Percentiles rank a stretch among this genome's conserved stretches.
Conservation (phyloP, 2,888 invertebrate species). For the Pristionchus mayeri region DNA sequence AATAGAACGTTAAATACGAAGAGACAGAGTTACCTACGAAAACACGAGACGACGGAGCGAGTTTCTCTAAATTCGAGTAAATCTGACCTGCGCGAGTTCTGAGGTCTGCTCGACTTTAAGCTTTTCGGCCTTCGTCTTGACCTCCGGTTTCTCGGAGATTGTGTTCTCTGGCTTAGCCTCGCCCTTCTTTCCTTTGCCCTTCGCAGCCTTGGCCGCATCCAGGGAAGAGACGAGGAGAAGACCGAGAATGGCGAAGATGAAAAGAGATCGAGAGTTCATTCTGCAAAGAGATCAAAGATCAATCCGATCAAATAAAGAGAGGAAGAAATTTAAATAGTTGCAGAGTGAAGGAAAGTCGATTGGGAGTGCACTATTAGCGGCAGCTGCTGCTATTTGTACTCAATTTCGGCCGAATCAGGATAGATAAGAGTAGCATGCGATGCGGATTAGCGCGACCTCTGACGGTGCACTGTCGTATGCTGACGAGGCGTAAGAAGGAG, state of each 20-base stretch:
- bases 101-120: slow-evolving; percentile 21
- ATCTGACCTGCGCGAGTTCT: neutral
- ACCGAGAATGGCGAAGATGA: slow-evolving; percentile 56
- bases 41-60: too few relatives aligned
- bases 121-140: neutral
- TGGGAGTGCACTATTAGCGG: neutral
- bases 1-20: neutral
- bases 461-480: too few relatives aligned
- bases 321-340: neutral
- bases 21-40: too few relatives aligned
- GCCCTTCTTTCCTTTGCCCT: slow-evolving; percentile 57
- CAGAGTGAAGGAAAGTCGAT: neutral
- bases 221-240: too few relatives aligned
- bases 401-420: neutral
- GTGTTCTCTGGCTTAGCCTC: too few relatives aligned
- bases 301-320: too few relatives aligned
- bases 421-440: too few relatives aligned
- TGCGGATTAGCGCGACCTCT: too few relatives aligned
- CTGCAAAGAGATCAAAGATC: slow-evolving; percentile 50
- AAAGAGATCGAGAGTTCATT: slow-evolving; percentile 55
- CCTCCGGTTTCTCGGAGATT: too few relatives aligned
- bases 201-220: slow-evolving; percentile 59
- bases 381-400: neutral
- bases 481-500: too few relatives aligned
- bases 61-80: too few relatives aligned